Evolutionary conservation across 2,113 vertebrate genomes (phyloP).

Genomic region (Pteruthius melanotis): DNA sequence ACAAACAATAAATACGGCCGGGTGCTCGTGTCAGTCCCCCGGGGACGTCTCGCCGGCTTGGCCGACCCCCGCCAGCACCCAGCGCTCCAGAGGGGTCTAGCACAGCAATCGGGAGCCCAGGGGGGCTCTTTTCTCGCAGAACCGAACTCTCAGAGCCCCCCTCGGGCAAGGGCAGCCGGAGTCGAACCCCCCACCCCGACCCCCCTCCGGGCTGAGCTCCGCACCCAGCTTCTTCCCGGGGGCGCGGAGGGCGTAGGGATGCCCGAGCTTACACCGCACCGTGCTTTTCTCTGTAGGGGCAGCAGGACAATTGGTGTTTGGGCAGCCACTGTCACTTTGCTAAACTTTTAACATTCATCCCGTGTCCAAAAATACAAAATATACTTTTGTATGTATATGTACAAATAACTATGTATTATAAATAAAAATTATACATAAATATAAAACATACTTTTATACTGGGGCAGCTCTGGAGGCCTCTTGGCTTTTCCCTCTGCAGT

Average conservation of each 20-base stretch:
- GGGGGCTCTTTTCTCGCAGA: background rate
- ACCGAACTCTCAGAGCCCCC: background rate
- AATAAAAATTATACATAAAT: background rate
- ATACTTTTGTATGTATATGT: background rate
- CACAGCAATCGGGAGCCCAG: fast-evolving
- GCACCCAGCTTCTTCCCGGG: fast-evolving
- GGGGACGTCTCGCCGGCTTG: too few species aligned
- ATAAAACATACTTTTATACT: background rate
- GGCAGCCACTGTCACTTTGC: background rate
- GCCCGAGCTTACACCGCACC: fast-evolving
- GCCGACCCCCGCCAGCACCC: fast-evolving
- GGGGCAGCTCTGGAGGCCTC: background rate
- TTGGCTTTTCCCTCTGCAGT: background rate
- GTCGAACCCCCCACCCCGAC: too few species aligned
- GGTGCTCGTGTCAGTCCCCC: fast-evolving
- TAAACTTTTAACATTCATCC: background rate
- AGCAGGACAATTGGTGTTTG: background rate
- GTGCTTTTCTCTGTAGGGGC: fast-evolving
- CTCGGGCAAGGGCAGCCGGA: background rate
- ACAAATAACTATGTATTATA: background rate
- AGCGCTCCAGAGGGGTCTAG: background rate
- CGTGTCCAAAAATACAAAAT: background rate
- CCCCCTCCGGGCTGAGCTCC: background rate
- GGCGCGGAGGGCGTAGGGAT: fast-evolving
- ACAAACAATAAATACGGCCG: fast-evolving